Evolutionary conservation across 2,113 vertebrate species (phyloP), one percentile per base, ranked within the genome.

Genomic region (Oncorhynchus clarkii): DNA sequence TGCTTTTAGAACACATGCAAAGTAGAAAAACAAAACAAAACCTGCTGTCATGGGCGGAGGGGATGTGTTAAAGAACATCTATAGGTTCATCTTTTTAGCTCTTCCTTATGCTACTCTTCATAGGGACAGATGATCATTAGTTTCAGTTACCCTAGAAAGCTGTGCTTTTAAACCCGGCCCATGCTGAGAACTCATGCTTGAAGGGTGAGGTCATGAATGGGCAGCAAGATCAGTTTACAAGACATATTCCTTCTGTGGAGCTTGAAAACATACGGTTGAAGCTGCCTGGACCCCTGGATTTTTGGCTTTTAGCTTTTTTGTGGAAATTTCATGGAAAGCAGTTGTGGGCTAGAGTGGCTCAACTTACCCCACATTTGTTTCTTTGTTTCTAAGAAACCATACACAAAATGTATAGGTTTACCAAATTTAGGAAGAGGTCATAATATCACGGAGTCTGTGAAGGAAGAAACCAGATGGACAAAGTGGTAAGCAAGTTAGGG

Each of bases 131-230:
- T 83, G 70, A 86, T 88, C 84, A 91, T 90, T 85, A 87, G 80
- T 78, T 77, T 89, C 60, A 7, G 85, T 86, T 87, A 77, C 82
- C 78, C 76, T 78, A 85, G 66, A 88, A 85, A 86, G 82, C 82
- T 48, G 2, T 67, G 78, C 84, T 86, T 86, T 90, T 83, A 87
- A 92, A 87, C 57, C 78, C 69, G 59, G 79, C 87, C 84, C 83
- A 79, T 27, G 76, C 82, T 72, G 76, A 85, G 85, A 60, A 83
- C 80, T 90, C 89, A 90, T 92, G 77, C 85, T 91, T 89, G 71
- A 73, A 84, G 76, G 81, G 87, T 93, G 91, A 93, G 90, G 90
- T 93, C 92, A 94, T 80, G 78, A 82, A 84, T 92, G 84, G 83
- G 81, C 86, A 83, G 87, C 80, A 68, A 66, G 87, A 90, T 93